Percentiles rank a stretch among this genome's conserved stretches.
Conservation (phyloP, 2,888 invertebrate species). For the Clostera curtula region DNA sequence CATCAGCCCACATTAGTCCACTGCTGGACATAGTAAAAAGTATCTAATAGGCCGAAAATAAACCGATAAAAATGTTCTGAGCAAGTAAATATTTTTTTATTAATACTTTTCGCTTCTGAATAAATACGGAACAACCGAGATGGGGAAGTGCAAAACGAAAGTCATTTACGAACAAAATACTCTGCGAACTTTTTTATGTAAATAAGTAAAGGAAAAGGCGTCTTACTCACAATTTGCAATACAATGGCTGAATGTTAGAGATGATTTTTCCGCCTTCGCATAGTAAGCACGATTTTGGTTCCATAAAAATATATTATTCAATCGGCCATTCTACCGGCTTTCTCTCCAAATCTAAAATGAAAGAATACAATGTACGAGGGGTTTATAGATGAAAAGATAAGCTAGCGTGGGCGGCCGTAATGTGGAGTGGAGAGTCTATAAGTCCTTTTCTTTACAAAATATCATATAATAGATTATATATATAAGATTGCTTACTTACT, state of each 20-base stretch:
- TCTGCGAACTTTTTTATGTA: constrained; percentile 59
- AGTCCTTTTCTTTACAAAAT: constrained; percentile 3
- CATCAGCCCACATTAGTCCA: too few species aligned
- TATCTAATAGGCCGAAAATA: too few species aligned
- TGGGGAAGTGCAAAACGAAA: constrained; percentile 51
- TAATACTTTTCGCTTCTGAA: constrained; percentile 14
- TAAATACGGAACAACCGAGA: constrained; percentile 25
- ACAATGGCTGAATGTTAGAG: constrained; percentile 65
- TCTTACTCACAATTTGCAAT: constrained; percentile 69
- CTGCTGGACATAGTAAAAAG: too few species aligned
- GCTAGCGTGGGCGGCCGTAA: constrained; percentile 15
- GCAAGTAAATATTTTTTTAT: constrained; percentile 4
- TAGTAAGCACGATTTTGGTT: constrained; percentile 60
- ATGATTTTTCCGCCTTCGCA: constrained; percentile 69
- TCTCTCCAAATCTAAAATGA: constrained; percentile 53
- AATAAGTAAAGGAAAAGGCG: constrained; percentile 60
- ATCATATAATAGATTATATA: too few species aligned
- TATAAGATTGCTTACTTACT: too few species aligned
- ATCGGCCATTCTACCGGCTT: constrained; percentile 61
- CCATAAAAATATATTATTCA: constrained; percentile 72
- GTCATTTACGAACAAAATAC: constrained; percentile 60
- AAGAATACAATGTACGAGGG: constrained; percentile 54
- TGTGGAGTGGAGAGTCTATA: constrained; percentile 2
- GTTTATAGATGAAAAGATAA: constrained; percentile 42
- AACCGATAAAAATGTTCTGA: too few species aligned